Evolutionary conservation across 2,113 vertebrate genomes (phyloP), one percentile per base, ranked within the genome.

Genomic region (Carassius auratus): DNA sequence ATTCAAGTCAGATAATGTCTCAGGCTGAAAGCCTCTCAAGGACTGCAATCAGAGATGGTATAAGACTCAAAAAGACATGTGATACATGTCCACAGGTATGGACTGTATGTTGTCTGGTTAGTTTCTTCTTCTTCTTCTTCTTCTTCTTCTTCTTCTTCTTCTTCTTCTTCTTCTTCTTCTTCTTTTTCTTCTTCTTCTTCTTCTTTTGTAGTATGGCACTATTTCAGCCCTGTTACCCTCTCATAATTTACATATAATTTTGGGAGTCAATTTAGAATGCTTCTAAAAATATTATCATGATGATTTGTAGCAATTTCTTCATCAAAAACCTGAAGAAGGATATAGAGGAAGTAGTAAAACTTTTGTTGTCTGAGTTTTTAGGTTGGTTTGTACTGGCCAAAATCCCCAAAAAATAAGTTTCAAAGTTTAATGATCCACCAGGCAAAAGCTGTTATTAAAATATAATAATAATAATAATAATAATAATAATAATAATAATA

Each of bases 1-100:
- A 81, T 68, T 81, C 79, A 33, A 5, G 77, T 64, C 57, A 48
- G 36, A 64, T 81, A 64, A 64, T 45, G 59, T 62, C 38, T 66
- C 21, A 2, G 61, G n/a, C 38, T 81, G 59, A 80, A 78, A 80
- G 8, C 59, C n/a, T 80, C 61, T 64, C 8, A n/a, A 48, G 21
- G n/a, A 64, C 59, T 42, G 59, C 36, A 80, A 48, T 80, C 33
- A 23, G 55, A 57, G 8, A 55, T 13, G 0, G 42, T 79, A 79
- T 59, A 55, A 33, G 19, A 42, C 33, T 10, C 10, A 23, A 62
- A 19, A 42, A 45, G 78, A 66, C 15, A 42, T 81, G 42, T 6
- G 15, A 81, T 66, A 81, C 59, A 30, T 30, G 30, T 30, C 30
- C 30, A 30, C 30, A 30, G 30, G 30, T 30, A 30, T 30, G 30